Percentiles rank a stretch among this genome's conserved stretches.
Evolutionary conservation across 2,113 vertebrate species (phyloP).

Genomic region (Dasyurus viverrinus): DNA sequence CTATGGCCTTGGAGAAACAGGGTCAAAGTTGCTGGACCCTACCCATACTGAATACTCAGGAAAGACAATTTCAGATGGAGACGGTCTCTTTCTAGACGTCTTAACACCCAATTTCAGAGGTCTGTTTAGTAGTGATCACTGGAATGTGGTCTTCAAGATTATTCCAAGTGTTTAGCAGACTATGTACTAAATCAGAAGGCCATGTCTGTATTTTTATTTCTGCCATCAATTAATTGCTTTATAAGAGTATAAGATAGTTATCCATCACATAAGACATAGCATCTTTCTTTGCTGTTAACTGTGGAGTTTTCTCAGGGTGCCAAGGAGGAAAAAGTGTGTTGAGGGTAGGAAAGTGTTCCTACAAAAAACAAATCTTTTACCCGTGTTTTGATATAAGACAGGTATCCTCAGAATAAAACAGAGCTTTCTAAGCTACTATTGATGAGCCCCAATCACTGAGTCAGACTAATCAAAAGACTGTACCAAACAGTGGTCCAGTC

Average conservation of each 20-base stretch:
- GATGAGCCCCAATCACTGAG: not conserved
- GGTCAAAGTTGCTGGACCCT: slow-evolving; percentile 21
- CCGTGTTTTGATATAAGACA: not conserved
- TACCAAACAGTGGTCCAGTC: not conserved
- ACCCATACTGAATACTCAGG: not conserved
- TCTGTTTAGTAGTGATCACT: not conserved
- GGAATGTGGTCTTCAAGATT: not conserved
- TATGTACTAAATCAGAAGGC: not conserved
- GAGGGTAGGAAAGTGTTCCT: not conserved
- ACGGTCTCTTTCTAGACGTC: not conserved
- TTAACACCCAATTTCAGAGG: slow-evolving; percentile 17
- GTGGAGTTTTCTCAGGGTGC: not conserved
- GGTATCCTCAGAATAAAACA: not conserved
- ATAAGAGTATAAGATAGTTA: slow-evolving; percentile 41
- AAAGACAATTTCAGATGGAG: slow-evolving; percentile 14
- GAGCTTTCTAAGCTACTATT: not conserved
- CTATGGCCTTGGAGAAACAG: slow-evolving; percentile 10
- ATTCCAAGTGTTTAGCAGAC: not conserved
- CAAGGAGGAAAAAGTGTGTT: not conserved
- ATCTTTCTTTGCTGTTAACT: slow-evolving; percentile 2
- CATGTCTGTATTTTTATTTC: slow-evolving; percentile 16
- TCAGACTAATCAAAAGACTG: not conserved
- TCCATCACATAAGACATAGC: not conserved
- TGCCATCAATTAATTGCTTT: slow-evolving; percentile 37
- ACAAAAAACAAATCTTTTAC: not conserved